Percentiles rank a stretch among this genome's conserved stretches.
These are phyloP conservation scores for Muscicapa adusta DNA, from an alignment of 2,113 vertebrate genomes.

Conservation along the genomic window DNA sequence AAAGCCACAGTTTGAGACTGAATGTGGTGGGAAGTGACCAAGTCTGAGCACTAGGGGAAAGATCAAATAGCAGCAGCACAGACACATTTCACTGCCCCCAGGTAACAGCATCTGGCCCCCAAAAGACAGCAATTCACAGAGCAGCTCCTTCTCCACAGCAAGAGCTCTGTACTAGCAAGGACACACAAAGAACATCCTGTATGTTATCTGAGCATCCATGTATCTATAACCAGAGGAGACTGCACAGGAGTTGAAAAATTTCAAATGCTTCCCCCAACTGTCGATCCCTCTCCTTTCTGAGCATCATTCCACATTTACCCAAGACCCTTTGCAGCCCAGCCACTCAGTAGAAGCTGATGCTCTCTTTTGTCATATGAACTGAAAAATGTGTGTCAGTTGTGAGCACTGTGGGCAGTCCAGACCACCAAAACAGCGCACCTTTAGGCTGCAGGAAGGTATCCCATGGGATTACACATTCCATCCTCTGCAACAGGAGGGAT, in stretches of 20 bases:
- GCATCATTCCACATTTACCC: neutral
- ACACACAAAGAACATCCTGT: neutral
- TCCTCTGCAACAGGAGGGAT: neutral
- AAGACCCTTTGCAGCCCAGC: neutral
- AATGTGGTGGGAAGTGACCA: neutral
- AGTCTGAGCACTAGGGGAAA: neutral
- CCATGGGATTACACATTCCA: neutral
- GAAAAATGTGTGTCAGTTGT: fast-evolving
- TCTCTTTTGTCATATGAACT: neutral
- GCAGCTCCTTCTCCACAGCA: neutral
- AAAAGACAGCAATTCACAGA: neutral
- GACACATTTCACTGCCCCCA: neutral
- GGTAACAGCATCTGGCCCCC: neutral
- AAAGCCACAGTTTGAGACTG: neutral
- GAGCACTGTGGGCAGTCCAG: neutral
- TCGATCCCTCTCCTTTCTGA: neutral
- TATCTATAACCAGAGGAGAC: neutral
- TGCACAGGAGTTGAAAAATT: neutral
- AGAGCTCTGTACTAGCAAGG: neutral
- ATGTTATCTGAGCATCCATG: neutral
- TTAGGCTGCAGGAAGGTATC: neutral
- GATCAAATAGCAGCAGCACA: neutral
- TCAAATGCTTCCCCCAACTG: neutral
- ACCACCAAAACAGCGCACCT: neutral
- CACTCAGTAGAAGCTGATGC: neutral